These are phyloP conservation scores for Ibycter americanus DNA, from an alignment of 2,797 vertebrate genomes.

Conservation along the genomic window DNA sequence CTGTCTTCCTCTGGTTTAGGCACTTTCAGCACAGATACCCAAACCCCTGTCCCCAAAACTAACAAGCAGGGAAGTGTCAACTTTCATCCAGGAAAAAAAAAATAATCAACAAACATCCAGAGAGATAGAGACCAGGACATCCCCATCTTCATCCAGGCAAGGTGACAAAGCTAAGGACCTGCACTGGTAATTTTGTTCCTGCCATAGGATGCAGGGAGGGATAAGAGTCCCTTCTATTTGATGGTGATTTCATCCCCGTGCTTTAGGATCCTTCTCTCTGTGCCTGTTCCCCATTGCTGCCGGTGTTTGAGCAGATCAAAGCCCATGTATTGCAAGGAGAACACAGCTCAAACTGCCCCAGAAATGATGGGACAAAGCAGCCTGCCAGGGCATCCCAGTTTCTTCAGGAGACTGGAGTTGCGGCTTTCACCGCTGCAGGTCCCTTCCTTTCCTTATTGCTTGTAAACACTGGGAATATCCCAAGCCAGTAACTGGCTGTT, in stretches of 20 bases:
- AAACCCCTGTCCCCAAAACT: fast-evolving
- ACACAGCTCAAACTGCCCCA: neutral
- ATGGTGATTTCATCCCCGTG: neutral
- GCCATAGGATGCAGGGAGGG: neutral
- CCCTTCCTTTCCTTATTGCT: neutral
- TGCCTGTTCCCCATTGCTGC: neutral
- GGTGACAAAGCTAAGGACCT: neutral
- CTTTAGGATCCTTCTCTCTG: neutral
- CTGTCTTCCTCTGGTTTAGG: neutral
- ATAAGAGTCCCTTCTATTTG: neutral
- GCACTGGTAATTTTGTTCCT: neutral
- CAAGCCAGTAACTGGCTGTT: conserved; percentile 10
- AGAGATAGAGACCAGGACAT: neutral
- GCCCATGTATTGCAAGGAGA: neutral
- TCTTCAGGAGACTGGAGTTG: neutral
- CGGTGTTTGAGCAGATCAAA: fast-evolving
- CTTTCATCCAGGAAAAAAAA: neutral
- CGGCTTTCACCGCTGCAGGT: neutral
- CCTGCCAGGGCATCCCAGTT: neutral
- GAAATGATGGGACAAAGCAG: neutral
- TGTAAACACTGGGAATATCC: neutral
- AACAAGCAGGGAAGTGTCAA: neutral
- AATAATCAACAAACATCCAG: neutral
- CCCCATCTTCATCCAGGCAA: neutral
- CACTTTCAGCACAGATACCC: neutral